Evolutionary conservation across 92 coral and sea anemone species (phyloP).

Genomic region (Isaurus tuberculatus): DNA sequence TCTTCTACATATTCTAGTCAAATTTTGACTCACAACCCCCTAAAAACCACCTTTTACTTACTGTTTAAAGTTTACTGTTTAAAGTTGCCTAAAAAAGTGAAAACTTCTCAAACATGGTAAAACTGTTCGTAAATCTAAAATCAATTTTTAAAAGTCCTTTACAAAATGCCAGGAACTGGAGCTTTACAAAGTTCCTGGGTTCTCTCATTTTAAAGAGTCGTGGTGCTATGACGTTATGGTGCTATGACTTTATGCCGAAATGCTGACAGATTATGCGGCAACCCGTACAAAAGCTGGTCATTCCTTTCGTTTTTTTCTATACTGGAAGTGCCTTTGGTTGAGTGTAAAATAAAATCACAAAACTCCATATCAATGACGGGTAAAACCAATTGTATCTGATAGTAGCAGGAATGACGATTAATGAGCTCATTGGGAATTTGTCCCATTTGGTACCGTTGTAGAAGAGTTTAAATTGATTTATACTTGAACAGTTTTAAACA

Average conservation of each 20-base stretch:
- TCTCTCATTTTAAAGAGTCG: conserved; percentile 60
- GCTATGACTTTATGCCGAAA: conserved; percentile 54
- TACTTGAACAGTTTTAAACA: conserved; percentile 54
- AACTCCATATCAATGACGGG: conserved; percentile 51
- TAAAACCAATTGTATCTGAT: conserved; percentile 45
- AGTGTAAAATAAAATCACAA: conserved; percentile 61
- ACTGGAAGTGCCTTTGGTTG: conserved; percentile 49
- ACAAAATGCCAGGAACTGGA: too few species aligned
- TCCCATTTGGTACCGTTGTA: conserved; percentile 27
- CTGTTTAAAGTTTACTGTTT: too few species aligned
- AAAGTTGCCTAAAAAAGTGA: too few species aligned
- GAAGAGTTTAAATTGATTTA: conserved; percentile 49
- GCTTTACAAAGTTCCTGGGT: conserved; percentile 54
- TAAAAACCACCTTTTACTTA: too few species aligned
- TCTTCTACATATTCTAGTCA: too few species aligned
- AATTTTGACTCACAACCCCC: too few species aligned
- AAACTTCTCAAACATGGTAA: too few species aligned
- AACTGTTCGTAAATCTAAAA: too few species aligned
- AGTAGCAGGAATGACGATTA: conserved; percentile 44
- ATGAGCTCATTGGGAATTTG: conserved; percentile 29
- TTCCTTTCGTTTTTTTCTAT: conserved; percentile 55
- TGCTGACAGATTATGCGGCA: conserved; percentile 48
- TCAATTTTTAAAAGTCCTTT: too few species aligned
- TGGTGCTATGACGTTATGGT: conserved; percentile 41
- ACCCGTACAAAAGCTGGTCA: conserved; percentile 38